Base-by-base conservation (phyloP, 2,888 invertebrate genomes). In the Pachydiplax longipennis region DNA sequence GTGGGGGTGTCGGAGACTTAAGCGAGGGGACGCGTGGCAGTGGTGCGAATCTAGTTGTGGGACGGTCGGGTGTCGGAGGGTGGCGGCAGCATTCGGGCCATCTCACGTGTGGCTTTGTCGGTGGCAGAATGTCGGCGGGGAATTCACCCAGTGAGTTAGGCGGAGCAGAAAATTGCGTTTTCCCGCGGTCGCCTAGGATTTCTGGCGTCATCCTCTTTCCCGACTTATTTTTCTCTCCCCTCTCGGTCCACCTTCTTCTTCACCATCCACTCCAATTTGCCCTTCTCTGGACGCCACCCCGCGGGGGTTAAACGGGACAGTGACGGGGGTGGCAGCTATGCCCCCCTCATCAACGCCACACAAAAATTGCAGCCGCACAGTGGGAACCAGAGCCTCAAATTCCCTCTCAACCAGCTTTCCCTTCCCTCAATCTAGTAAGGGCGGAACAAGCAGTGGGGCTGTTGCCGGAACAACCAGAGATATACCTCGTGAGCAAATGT, bases 1-100 rank as follows among this genome's bases (percentile, higher is more conserved):
- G 87, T 58, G 87, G 58, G 31, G 83, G 58, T 13, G 82, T 8
- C 25, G 83, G 92, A 25, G 93, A 92, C 10, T 93, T 93, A n/a
- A 94, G 94, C 5, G 94, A 94, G 1, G 94, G 94, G 25, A 97
- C 96, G 18, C 97, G 97, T 82, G 87, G 61, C 91, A 97, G 37
- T 87, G 61, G 87, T 87, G 87, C 87, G 87, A 65, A 87, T 61
- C 65, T 83, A 58, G 83, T 53, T 83, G 53, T 58, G 83, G 58
- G 40, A 10, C 25, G 82, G 82, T n/a, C 5, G 53, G 58, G 83
- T 25, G 83, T 83, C 48, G 53, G 25, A 13, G 82, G 53, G 58
- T 1, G 12, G 83, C 3, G 83, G 61, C 6, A 37, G 58, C 25
- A 61, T 87, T 87, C 58, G 61, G 61, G 65, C 58, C 83, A 83